phyloP scores from a whole-genome alignment of 2,113 vertebrate species.

The Colinus virginianus region DNA sequence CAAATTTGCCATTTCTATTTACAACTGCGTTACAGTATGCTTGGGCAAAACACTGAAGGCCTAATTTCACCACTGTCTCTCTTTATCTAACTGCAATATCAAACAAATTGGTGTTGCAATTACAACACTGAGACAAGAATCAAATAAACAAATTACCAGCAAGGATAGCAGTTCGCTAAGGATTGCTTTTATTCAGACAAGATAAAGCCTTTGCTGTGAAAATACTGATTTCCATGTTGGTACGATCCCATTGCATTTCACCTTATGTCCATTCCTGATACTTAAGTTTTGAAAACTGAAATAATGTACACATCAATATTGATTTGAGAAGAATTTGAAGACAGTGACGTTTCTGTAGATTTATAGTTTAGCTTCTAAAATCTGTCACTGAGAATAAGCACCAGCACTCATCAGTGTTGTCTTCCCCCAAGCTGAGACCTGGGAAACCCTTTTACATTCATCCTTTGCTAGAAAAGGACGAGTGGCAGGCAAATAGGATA shows the following conservation, averaged over 20 bases:
- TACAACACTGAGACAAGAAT: neutral
- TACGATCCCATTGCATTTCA: conserved; percentile 10
- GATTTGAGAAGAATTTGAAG: conserved; percentile 28
- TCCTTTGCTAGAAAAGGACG: neutral
- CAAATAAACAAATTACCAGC: neutral
- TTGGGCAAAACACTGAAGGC: neutral
- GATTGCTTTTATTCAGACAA: conserved; percentile 28
- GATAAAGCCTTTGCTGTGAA: conserved; percentile 4
- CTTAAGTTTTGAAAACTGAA: conserved; percentile 40
- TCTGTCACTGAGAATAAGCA: neutral
- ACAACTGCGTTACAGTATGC: neutral
- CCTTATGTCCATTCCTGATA: conserved; percentile 37
- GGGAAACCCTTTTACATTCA: neutral
- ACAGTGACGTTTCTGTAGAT: conserved; percentile 2
- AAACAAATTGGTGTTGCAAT: neutral
- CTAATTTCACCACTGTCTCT: neutral
- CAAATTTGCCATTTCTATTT: neutral
- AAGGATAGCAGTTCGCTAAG: neutral
- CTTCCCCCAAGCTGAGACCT: neutral
- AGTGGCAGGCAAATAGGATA: neutral
- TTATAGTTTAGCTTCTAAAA: neutral
- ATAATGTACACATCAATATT: conserved; percentile 31
- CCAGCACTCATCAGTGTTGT: neutral
- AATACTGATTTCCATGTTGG: conserved; percentile 28
- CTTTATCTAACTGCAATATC: neutral